Base-by-base conservation (phyloP, 2,797 vertebrate species). In the Lates japonicus region DNA sequence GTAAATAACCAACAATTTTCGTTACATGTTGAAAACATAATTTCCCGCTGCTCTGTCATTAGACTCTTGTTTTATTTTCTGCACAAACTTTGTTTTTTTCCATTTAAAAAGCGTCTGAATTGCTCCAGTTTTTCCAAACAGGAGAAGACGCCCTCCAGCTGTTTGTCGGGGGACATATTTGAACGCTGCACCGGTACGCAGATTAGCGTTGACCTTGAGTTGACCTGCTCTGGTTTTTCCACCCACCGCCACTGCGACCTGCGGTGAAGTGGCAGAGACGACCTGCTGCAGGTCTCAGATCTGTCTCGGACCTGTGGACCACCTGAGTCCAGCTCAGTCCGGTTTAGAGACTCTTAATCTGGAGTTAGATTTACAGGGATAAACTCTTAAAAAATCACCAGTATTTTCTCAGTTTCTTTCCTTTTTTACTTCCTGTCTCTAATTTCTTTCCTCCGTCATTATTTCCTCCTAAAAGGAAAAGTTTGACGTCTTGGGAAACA, bases 131-230 rank as follows among this genome's bases (percentile, higher is more conserved):
- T 60, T 29, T 29, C 25, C 19, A 69, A 71, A 5, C 59, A 64
- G 63, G 14, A 39, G 44, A 58, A 29, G 29, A 35, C 3, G 62
- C 3, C 67, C 42, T 77, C 70, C 80, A 75, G 71, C 75, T 84
- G 84, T 88, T 88, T 72, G 66, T 58, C 31, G 0, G 54, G 80
- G 74, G 88, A 67, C 39, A 16, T 41, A 58, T 66, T 2, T 1
- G 35, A 64, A 63, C 44, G 44, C 8, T 0, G 57, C 35, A 46
- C 64, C 71, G 1, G 7, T 39, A 59, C 69, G 77, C 71, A 84
- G 77, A 86, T 79, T 14, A 69, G 57, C 1, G 41, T 19, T 46
- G 78, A 76, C 75, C 81, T 57, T 3, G 20, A 5, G 19, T n/a
- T 11, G 48, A 81, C 74, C 72, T 4, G 51, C 61, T 72, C 59